A percentile compares a stretch with the other conserved stretches of the same genome.
phyloP scores from a whole-genome alignment of 1,140 invertebrate genomes.

The Copidosoma floridanum region DNA sequence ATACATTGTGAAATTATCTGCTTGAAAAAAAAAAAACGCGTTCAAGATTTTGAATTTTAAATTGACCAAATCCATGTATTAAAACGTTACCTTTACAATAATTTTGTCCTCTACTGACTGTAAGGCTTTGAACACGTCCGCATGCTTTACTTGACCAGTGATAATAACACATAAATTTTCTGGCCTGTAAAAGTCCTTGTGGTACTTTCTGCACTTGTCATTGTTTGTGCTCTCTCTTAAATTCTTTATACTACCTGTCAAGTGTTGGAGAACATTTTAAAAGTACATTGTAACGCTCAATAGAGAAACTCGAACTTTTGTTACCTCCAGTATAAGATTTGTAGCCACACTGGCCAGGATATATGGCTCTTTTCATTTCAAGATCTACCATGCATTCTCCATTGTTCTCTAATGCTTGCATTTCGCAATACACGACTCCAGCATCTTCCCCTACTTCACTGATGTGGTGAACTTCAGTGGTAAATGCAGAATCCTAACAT shows the following conservation, averaged over 20 bases:
- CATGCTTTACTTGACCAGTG: constrained; percentile 74
- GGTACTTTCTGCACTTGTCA: constrained; percentile 78
- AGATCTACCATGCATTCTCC: constrained; percentile 69
- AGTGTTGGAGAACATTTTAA: neutral
- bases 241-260: constrained; percentile 66
- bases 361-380: constrained; percentile 67
- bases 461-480: constrained; percentile 91
- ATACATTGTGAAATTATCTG: neutral
- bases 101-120: constrained; percentile 78
- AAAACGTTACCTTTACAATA: constrained; percentile 64
- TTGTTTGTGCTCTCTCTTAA: constrained; percentile 78
- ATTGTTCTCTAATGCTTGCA: constrained; percentile 82
- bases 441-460: constrained; percentile 84
- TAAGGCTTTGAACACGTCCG: constrained; percentile 74
- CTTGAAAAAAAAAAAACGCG: neutral
- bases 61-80: neutral
- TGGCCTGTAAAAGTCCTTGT: constrained; percentile 84
- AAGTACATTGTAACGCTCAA: neutral
- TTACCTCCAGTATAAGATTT: constrained; percentile 82
- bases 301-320: too few relatives aligned
- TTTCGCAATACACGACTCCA: constrained; percentile 92
- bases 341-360: constrained; percentile 80
- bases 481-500: constrained; percentile 72
- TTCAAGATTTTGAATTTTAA: neutral
- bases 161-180: constrained; percentile 86